Conservation (phyloP, 2,888 invertebrate genomes). For the Tachina grossa region DNA sequence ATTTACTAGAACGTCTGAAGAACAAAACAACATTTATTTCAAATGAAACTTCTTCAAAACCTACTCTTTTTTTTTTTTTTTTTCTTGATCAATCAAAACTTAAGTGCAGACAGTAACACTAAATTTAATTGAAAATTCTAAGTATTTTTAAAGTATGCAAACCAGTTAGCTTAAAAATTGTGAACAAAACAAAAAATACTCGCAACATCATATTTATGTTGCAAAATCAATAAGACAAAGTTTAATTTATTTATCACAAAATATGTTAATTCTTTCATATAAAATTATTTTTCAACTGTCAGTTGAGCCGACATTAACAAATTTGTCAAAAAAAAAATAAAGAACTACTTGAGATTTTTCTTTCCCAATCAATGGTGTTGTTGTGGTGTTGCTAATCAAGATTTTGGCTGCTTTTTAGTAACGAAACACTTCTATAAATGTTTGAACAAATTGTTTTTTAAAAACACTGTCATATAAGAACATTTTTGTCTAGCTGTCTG, state of each 20-base stretch:
- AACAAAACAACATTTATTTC: not conserved
- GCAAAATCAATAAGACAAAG: constrained; percentile 42
- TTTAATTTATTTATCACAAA: constrained; percentile 26
- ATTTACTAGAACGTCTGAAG: not conserved
- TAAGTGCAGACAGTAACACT: not conserved
- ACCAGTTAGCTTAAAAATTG: not conserved
- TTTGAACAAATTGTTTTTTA: constrained; percentile 55
- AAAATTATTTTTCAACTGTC: constrained; percentile 65
- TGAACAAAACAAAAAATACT: not conserved
- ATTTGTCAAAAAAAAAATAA: constrained; percentile 50
- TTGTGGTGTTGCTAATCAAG: constrained; percentile 53
- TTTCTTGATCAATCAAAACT: not conserved
- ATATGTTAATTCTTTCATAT: constrained; percentile 14
- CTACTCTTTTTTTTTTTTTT: not conserved
- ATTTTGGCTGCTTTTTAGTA: constrained; percentile 35
- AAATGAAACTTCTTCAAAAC: not conserved
- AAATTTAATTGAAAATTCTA: constrained; percentile 1
- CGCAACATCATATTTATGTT: not conserved
- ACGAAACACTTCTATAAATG: constrained; percentile 46
- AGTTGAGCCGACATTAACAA: constrained; percentile 67
- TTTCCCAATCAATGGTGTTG: not conserved
- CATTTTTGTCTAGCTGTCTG: constrained; percentile 13
- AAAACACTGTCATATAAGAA: constrained; percentile 46
- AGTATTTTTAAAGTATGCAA: constrained; percentile 11
- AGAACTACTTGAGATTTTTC: constrained; percentile 21